Percentiles rank a stretch among this genome's conserved stretches.
Evolutionary conservation across 1,140 invertebrate genomes (phyloP).

Genomic region (Parapsyche elsis): DNA sequence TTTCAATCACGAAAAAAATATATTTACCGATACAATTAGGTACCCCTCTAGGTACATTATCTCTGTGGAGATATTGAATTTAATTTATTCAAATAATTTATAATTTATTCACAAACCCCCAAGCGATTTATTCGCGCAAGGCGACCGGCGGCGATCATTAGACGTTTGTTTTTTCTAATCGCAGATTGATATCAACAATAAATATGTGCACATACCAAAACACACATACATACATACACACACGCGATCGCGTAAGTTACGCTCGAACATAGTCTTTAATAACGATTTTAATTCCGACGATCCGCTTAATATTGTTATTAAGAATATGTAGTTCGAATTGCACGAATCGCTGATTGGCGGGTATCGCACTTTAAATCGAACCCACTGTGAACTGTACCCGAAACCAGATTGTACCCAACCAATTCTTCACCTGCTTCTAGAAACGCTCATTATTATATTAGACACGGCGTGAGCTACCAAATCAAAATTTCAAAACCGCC

Average conservation of each 20-base stretch:
- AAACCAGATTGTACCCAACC: not conserved
- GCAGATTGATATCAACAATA: conserved; percentile 22
- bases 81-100: conserved; percentile 35
- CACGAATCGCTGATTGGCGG: no score
- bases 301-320: no score
- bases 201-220: not conserved
- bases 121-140: not conserved
- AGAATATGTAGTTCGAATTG: no score
- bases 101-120: conserved; percentile 37
- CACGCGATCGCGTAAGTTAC: not conserved
- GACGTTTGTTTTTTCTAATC: conserved; percentile 32
- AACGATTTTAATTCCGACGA: no score
- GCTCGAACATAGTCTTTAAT: no score
- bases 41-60: no score
- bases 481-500: conserved; percentile 20
- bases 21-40: no score
- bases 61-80: not conserved
- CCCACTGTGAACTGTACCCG: not conserved
- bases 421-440: conserved; percentile 5
- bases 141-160: conserved; percentile 29
- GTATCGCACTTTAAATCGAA: not conserved
- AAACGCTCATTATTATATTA: conserved; percentile 15
- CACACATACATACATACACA: not conserved
- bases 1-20: no score
- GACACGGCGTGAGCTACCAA: conserved; percentile 18